Conservation (phyloP, 2,888 invertebrate species). For the Polia nebulosa region DNA sequence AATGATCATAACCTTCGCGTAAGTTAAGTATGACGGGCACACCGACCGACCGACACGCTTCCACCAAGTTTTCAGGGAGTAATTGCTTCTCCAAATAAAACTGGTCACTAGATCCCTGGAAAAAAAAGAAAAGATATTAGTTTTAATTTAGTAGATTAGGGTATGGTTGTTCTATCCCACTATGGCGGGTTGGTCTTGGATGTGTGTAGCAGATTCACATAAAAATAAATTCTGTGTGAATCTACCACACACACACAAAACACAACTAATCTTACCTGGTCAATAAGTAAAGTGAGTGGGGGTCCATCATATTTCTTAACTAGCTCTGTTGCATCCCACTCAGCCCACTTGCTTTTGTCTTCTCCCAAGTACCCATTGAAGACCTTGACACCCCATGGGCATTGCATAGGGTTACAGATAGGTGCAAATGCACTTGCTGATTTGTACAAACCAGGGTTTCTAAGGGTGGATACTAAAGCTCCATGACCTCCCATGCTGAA, state of each 20-base stretch:
- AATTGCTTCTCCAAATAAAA: conserved; percentile 95
- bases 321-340: conserved; percentile 97
- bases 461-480: conserved; percentile 96
- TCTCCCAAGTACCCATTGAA: conserved; percentile 95
- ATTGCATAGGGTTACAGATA: conserved; percentile 96
- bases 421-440: conserved; percentile 99
- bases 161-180: too few species aligned
- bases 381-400: conserved; percentile 97
- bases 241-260: too few species aligned
- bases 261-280: conserved; percentile 95
- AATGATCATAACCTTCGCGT: conserved; percentile 98
- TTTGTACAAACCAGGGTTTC: conserved; percentile 97
- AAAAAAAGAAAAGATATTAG: conserved; percentile 27
- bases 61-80: conserved; percentile 95
- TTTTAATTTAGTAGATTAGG: background rate
- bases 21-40: conserved; percentile 93
- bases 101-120: conserved; percentile 95
- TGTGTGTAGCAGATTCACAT: too few species aligned
- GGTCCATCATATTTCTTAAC: conserved; percentile 96
- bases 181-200: too few species aligned
- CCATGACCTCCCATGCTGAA: conserved; percentile 99
- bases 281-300: conserved; percentile 95
- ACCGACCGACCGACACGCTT: conserved; percentile 93
- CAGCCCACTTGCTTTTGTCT: conserved; percentile 93
- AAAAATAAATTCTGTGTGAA: too few species aligned